Conservation (phyloP, 1,140 invertebrate genomes). For the Brachionus plicatilis region DNA sequence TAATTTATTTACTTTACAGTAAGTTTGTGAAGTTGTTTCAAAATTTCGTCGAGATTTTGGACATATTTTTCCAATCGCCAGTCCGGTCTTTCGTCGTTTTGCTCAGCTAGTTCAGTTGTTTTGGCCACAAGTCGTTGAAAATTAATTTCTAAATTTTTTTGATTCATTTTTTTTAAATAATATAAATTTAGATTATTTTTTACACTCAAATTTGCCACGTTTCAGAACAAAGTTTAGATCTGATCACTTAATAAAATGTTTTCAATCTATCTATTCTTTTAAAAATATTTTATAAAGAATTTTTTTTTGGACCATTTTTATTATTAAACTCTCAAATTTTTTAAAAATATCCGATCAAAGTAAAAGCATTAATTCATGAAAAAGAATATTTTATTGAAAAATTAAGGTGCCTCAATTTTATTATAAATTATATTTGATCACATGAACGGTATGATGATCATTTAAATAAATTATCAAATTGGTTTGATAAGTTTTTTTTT, state of each 20-base stretch:
- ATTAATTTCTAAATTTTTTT: conserved; percentile 28
- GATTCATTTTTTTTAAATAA: conserved; percentile 8
- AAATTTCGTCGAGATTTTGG: neutral
- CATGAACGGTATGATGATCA: too few relatives aligned
- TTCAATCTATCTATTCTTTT: too few relatives aligned
- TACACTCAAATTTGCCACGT: neutral
- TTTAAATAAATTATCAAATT: too few relatives aligned
- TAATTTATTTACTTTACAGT: conserved; percentile 32
- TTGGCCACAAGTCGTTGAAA: conserved; percentile 16
- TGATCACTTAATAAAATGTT: neutral
- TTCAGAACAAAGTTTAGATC: neutral
- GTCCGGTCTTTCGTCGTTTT: neutral
- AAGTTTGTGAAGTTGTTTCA: neutral
- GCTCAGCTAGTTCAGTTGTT: neutral
- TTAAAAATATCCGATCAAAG: too few relatives aligned
- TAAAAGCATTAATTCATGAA: neutral
- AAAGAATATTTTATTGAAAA: neutral
- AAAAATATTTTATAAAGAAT: too few relatives aligned
- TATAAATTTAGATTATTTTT: neutral
- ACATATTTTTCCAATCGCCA: conserved; percentile 37
- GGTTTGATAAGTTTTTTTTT: too few relatives aligned
- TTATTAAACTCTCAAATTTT: too few relatives aligned
- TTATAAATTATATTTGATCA: too few relatives aligned
- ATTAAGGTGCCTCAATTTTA: neutral
- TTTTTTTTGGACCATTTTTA: too few relatives aligned